Percentiles rank a stretch among this genome's conserved stretches.
Conservation (phyloP, 2,113 vertebrate species). For the Sorex araneus region DNA sequence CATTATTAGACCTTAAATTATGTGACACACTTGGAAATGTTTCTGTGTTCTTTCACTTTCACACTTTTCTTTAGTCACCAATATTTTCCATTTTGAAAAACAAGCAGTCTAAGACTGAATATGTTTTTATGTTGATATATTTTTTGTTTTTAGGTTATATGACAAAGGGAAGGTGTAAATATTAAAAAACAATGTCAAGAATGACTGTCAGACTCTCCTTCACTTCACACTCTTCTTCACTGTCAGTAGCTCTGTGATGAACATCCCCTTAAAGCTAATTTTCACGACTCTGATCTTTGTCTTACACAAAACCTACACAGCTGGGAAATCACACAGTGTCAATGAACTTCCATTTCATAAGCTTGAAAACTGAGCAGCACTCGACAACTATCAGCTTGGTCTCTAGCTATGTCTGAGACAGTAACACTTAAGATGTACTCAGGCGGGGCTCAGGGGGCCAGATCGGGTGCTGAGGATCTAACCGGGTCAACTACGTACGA, state of each 20-base stretch:
- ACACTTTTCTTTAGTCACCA: slow-evolving; percentile 14
- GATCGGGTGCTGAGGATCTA: no score
- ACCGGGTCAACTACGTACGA: no score
- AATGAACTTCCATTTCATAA: rapidly evolving
- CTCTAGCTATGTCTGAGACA: slow-evolving; percentile 24
- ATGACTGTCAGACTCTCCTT: slow-evolving; percentile 7
- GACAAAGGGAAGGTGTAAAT: slow-evolving; percentile 62
- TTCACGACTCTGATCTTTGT: slow-evolving; percentile 34
- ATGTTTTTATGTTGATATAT: slow-evolving; percentile 17
- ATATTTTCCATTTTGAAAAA: slow-evolving; percentile 31
- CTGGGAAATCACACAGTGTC: not conserved
- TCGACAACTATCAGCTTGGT: slow-evolving; percentile 45
- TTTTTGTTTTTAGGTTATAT: not conserved
- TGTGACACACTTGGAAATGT: slow-evolving; percentile 10
- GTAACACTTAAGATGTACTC: no score
- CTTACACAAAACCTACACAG: not conserved
- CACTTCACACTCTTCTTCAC: slow-evolving; percentile 40
- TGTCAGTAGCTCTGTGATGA: slow-evolving; percentile 75
- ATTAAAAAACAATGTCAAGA: not conserved
- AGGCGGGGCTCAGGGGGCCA: no score
- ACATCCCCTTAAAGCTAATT: slow-evolving; percentile 21
- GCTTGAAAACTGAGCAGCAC: not conserved
- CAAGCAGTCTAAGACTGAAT: slow-evolving; percentile 5
- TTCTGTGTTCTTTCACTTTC: not conserved
- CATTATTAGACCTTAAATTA: not conserved